Base-by-base conservation (phyloP, 1,140 invertebrate genomes). In the Zaprionus ornatus region DNA sequence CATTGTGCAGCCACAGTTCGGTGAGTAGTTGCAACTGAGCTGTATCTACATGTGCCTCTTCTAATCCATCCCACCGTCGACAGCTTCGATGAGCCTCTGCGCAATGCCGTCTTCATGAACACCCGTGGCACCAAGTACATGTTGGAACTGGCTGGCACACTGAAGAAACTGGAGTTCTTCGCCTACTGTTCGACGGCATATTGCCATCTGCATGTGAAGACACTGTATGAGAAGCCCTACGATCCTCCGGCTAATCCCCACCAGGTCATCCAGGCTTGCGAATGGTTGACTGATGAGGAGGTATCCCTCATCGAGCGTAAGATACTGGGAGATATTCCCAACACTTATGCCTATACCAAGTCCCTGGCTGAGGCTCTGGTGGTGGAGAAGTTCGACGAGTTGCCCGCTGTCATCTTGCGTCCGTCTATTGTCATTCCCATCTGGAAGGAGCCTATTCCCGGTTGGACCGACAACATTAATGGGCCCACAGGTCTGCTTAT, bases 401-500 rank as follows among this genome's bases (percentile, higher is more conserved):
- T 99, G 27, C 99, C 98, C 4, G 93, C 96, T 0, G 95, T 98
- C 37, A 97, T 99, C 66, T 93, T 99, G 13, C 94, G 99, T 73
- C 98, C 98, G 13, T 98, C 97, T 0, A 98, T 98, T 85, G 97
- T 97, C 4, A 96, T 97, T 80, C 96, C 96, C n/a, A 94, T 96
- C 23, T 97, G 96, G 96, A 95, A 95, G 77, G 96, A 97, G 74
- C 96, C 96, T 1, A 73, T 97, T 5, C 96, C 96, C 0, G 97
- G 98, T 27, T 99, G 98, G 98, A 98, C 98, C 2, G 97, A 98
- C 91, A 98, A 98, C 91, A 94, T 97, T 56, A 98, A 98, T 93
- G 97, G 97, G n/a, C 96, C 97, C 2, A 97, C 96, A 48, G 97
- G 95, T 0, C 79, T 96, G 4, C 82, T 95, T 2, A 95, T 94